A percentile compares a stretch with the other conserved stretches of the same genome.
Evolutionary conservation across 2,888 invertebrate genomes (phyloP).

Genomic region (Aspidiotus destructor): DNA sequence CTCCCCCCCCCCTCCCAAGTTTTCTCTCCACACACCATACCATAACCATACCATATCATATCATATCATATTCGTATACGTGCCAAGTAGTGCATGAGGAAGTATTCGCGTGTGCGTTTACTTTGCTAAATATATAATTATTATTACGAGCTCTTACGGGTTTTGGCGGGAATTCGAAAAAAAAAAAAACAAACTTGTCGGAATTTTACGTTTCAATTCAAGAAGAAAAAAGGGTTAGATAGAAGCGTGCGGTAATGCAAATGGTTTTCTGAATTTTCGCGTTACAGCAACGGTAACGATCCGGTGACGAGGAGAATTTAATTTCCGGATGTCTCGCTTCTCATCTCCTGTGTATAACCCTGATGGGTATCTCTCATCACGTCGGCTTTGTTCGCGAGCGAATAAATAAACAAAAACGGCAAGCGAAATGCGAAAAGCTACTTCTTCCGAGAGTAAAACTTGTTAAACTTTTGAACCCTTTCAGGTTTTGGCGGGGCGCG

Average conservation of each 20-base stretch:
- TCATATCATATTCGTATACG: no score
- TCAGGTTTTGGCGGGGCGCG: conserved; percentile 6
- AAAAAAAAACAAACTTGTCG: no score
- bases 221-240: conserved; percentile 16
- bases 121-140: no score
- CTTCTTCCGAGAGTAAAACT: conserved; percentile 22
- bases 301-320: conserved; percentile 25
- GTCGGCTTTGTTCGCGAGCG: conserved; percentile 20
- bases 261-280: conserved; percentile 7
- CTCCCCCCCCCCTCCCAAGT: no score
- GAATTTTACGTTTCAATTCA: conserved; percentile 8
- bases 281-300: not conserved
- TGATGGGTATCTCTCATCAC: conserved; percentile 30
- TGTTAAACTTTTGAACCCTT: conserved; percentile 30
- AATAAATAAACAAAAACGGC: conserved; percentile 17
- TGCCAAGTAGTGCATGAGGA: no score
- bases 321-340: conserved; percentile 31
- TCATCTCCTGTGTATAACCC: conserved; percentile 29
- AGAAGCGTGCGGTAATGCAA: not conserved
- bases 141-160: no score
- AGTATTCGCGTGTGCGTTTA: no score
- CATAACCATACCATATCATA: no score
- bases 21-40: no score
- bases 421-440: conserved; percentile 20
- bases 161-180: no score